Conservation (phyloP, 1,140 invertebrate species). For the Cherax destructor region DNA sequence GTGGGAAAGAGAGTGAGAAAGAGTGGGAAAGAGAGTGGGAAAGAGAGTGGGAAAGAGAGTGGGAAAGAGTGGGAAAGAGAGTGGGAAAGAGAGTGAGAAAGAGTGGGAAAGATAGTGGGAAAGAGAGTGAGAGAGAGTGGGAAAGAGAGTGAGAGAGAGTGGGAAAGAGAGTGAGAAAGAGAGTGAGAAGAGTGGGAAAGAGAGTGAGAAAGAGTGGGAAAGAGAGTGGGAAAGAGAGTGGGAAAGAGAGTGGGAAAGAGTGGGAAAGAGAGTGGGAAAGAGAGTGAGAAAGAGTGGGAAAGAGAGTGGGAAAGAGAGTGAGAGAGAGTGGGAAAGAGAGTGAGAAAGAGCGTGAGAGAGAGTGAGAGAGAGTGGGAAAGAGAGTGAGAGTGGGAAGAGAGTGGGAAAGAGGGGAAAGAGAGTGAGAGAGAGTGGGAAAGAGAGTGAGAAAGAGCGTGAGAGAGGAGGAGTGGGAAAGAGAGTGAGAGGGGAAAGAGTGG, state of each 20-base stretch:
- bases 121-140: background rate
- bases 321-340: no score
- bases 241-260: no score
- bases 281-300: no score
- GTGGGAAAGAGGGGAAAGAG: background rate
- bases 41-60: background rate
- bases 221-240: no score
- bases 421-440: background rate
- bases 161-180: background rate
- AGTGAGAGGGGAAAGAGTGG: background rate
- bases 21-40: background rate
- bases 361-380: background rate
- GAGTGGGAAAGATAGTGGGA: background rate
- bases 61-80: background rate
- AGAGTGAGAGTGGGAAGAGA: background rate
- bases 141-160: background rate
- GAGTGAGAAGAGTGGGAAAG: background rate
- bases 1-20: background rate
- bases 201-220: no score
- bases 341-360: background rate
- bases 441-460: background rate
- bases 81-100: background rate
- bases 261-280: background rate
- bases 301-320: no score
- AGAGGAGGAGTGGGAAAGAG: background rate